Base-by-base conservation (phyloP, 2,888 invertebrate genomes). In the Ptycholaimellus sp. region DNA sequence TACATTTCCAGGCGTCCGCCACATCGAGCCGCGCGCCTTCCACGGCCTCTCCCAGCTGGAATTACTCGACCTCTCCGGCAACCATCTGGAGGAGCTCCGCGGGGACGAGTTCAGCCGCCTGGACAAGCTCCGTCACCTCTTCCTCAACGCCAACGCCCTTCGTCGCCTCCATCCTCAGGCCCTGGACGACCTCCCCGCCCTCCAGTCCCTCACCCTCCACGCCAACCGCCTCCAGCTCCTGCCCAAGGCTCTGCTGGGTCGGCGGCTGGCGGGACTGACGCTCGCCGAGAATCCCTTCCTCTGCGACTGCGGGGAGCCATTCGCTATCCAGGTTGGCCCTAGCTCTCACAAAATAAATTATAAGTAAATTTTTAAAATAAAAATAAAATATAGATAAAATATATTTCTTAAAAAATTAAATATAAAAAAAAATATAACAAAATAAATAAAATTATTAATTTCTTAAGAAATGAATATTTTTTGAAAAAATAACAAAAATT, bases 271-370 rank as follows among this genome's bases (percentile, higher is more conserved):
- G n/a, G n/a, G n/a, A n/a, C n/a, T n/a, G n/a, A 45, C 48, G 9
- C 42, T 56, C 9, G 44, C 46, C 3, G 39, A 36, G 6, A 56
- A 56, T 35, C 52, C 51, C n/a, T 51, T 54, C 41, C 46, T 52
- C 22, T 56, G 56, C 40, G 56, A 58, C 40, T 56, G 56, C 36
- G 33, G 39, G 21, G 25, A 30, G 7, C n/a, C 18, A 21, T 42
- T 22, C 27, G 2, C n/a, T 3, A 17, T 42, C 2, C n/a, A n/a
- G n/a, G n/a, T n/a, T n/a, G n/a, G n/a, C n/a, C n/a, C n/a, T n/a
- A n/a, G n/a, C n/a, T n/a, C n/a, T n/a, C n/a, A n/a, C n/a, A n/a
- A n/a, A n/a, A n/a, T n/a, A n/a, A n/a, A n/a, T n/a, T n/a, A n/a
- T n/a, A n/a, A n/a, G n/a, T n/a, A n/a, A n/a, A n/a, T n/a, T n/a